These are phyloP conservation scores for Chloropsis cyanopogon DNA, from an alignment of 2,113 vertebrate genomes.

Conservation along the genomic window DNA sequence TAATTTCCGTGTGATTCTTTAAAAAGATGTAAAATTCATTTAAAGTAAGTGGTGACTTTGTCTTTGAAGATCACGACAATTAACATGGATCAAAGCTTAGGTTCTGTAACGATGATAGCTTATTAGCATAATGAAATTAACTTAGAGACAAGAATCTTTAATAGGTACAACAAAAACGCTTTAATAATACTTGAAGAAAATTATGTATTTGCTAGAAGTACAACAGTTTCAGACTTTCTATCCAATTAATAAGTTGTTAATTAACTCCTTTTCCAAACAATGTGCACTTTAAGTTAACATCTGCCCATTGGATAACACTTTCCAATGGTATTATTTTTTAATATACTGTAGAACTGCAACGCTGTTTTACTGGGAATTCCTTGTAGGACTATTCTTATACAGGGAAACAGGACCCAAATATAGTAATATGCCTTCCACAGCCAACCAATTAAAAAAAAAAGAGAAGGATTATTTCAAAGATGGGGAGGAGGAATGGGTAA, in stretches of 20 bases:
- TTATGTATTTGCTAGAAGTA: conserved; percentile 96
- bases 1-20: conserved; percentile 99
- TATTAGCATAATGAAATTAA: conserved; percentile 99
- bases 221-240: conserved; percentile 96
- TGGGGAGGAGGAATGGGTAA: conserved; percentile 27
- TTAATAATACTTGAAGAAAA: conserved; percentile 99
- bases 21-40: conserved; percentile 99
- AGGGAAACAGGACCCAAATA: conserved; percentile 51
- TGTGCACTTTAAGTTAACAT: conserved; percentile 81
- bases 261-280: conserved; percentile 89
- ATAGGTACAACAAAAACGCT: conserved; percentile 97
- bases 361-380: conserved; percentile 53
- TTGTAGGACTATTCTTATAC: conserved; percentile 39
- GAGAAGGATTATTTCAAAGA: conserved; percentile 23
- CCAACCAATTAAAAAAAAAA: conserved; percentile 10
- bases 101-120: conserved; percentile 96
- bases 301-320: conserved; percentile 77
- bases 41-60: conserved; percentile 99
- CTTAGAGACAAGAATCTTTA: conserved; percentile 99
- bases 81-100: conserved; percentile 98
- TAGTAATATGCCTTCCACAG: conserved; percentile 33
- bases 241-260: conserved; percentile 98
- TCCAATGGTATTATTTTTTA: conserved; percentile 38
- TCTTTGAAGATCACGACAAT: conserved; percentile 99
- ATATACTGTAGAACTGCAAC: conserved; percentile 18